A percentile compares a stretch with the other conserved stretches of the same genome.
These are phyloP conservation scores for Cheilosia soror DNA, from an alignment of 2,888 invertebrate genomes.

Conservation along the genomic window DNA sequence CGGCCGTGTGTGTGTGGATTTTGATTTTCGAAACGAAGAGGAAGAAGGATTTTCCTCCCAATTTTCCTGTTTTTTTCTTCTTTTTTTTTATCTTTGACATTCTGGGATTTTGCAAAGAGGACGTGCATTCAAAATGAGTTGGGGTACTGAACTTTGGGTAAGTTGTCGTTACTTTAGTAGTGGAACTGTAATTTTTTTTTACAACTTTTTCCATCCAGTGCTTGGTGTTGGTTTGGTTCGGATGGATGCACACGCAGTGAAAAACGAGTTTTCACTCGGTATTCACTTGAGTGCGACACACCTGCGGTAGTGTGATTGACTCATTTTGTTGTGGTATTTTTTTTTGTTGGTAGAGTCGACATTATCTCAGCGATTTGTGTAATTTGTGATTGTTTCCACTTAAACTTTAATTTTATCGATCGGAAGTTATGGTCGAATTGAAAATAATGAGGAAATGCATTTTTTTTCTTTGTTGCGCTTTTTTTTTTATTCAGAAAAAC, in stretches of 20 bases:
- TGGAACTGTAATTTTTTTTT: conserved; percentile 66
- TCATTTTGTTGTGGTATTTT: conserved; percentile 47
- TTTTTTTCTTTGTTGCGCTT: not conserved
- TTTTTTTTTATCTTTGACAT: conserved; percentile 37
- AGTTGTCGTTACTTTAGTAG: conserved; percentile 68
- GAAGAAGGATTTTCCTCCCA: conserved; percentile 62
- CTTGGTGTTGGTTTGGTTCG: conserved; percentile 34
- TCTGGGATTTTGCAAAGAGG: conserved; percentile 75
- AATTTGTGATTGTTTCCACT: conserved; percentile 2
- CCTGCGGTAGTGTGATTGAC: conserved; percentile 56
- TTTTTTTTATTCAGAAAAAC: not conserved
- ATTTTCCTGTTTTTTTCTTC: conserved; percentile 40
- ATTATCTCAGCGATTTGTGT: conserved; percentile 11
- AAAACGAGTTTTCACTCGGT: conserved; percentile 58
- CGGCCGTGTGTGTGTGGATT: conserved; percentile 12
- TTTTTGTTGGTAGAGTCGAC: not conserved
- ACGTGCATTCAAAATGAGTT: conserved; percentile 82
- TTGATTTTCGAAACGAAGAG: conserved; percentile 40
- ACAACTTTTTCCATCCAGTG: conserved; percentile 6
- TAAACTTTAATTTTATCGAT: conserved; percentile 31
- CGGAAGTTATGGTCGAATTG: conserved; percentile 14
- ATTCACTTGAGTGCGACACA: conserved; percentile 63
- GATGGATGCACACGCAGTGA: conserved; percentile 53
- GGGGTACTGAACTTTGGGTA: conserved; percentile 84
- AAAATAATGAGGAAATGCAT: conserved; percentile 41